Percentiles rank a stretch among this genome's conserved stretches.
These are phyloP conservation scores for Diplazon laetatorius DNA, from an alignment of 2,888 invertebrate genomes.

Conservation along the genomic window DNA sequence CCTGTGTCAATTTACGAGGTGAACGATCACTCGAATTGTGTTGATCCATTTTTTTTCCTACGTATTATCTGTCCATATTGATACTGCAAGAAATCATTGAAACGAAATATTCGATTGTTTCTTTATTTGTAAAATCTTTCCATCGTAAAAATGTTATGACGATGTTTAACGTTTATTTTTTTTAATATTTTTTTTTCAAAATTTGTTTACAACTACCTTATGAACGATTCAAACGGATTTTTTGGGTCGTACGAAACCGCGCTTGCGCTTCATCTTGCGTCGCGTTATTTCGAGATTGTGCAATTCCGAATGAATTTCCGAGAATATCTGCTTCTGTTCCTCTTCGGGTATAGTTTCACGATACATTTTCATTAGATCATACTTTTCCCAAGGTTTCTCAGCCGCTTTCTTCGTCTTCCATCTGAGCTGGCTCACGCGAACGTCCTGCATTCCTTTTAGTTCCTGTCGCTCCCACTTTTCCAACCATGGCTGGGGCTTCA, in stretches of 20 bases:
- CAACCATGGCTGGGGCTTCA: slow-evolving; percentile 95
- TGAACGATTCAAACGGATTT: slow-evolving; percentile 80
- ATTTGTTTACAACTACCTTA: slow-evolving; percentile 32
- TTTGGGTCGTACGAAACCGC: slow-evolving; percentile 85
- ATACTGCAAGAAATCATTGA: no score
- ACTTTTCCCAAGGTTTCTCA: slow-evolving; percentile 92
- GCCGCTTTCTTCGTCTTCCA: slow-evolving; percentile 83
- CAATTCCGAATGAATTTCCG: slow-evolving; percentile 91
- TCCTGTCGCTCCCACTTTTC: slow-evolving; percentile 93
- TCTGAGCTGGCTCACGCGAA: slow-evolving; percentile 84
- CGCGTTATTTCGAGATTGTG: slow-evolving; percentile 88
- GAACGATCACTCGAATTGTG: slow-evolving; percentile 34
- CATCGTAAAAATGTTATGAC: slow-evolving; percentile 12
- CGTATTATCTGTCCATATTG: no score
- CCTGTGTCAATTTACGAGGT: slow-evolving; percentile 52
- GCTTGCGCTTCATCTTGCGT: slow-evolving; percentile 86
- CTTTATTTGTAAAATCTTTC: slow-evolving; percentile 46
- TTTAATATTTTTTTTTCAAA: slow-evolving; percentile 14
- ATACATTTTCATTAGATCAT: slow-evolving; percentile 96
- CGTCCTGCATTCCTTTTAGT: slow-evolving; percentile 88
- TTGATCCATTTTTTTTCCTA: neutral
- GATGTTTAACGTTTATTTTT: neutral
- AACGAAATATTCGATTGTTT: no score
- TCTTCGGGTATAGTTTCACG: slow-evolving; percentile 93
- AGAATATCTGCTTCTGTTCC: slow-evolving; percentile 93